Evolutionary conservation across 2,888 invertebrate genomes (phyloP).

Genomic region (Pseudococcus longispinus): DNA sequence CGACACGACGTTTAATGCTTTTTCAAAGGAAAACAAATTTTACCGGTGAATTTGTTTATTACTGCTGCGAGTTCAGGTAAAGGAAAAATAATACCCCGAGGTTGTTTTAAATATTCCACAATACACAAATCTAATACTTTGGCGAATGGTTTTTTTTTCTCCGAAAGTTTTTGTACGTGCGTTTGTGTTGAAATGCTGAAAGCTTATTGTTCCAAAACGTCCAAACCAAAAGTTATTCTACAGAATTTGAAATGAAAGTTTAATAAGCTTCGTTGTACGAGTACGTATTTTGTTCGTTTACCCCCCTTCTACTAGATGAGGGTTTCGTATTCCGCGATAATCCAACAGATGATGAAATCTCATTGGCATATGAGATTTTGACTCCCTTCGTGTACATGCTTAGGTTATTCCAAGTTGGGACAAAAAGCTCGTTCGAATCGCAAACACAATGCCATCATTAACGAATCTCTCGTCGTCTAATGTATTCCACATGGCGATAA

Average conservation of each 20-base stretch:
- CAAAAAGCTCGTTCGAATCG: constrained; percentile 20
- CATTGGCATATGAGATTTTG: background rate
- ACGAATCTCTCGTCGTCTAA: background rate
- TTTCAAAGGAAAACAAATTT: constrained; percentile 9
- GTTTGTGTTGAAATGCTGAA: background rate
- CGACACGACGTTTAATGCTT: constrained; percentile 3
- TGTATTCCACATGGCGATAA: constrained; percentile 22
- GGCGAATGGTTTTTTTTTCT: background rate
- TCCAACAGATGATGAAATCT: constrained; percentile 12
- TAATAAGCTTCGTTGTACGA: background rate
- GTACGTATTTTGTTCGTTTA: too few relatives aligned
- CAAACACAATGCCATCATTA: constrained; percentile 38
- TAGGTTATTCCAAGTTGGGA: background rate
- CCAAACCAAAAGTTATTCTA: background rate
- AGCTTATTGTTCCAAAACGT: background rate
- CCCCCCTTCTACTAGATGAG: too few relatives aligned
- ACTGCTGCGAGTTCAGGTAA: background rate
- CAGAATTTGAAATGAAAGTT: background rate
- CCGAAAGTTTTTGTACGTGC: background rate
- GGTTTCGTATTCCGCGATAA: background rate
- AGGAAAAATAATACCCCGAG: background rate
- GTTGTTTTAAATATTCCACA: background rate
- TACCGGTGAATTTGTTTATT: background rate
- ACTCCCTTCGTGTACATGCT: background rate
- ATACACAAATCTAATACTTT: background rate